These are phyloP conservation scores for Physella acuta DNA, from an alignment of 1,140 invertebrate species.

Conservation along the genomic window DNA sequence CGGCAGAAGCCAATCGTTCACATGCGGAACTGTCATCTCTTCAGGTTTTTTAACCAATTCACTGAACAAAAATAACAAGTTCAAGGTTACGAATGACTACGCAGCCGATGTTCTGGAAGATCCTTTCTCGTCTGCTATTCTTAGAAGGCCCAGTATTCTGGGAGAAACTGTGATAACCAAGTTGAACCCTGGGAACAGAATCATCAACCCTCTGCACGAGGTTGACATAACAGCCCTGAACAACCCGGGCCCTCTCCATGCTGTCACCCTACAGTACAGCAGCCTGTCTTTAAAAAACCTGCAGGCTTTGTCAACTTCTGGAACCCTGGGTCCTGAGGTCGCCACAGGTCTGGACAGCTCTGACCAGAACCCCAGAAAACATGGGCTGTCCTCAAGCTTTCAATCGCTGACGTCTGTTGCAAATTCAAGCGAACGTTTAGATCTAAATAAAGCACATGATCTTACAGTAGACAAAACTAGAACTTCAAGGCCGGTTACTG, in stretches of 20 bases:
- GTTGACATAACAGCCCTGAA: conserved; percentile 13
- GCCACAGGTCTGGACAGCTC: no score
- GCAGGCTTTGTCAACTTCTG: no score
- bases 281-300: neutral
- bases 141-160: conserved; percentile 21
- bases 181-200: neutral
- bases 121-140: neutral
- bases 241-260: conserved; percentile 19
- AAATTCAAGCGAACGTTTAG: no score
- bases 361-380: no score
- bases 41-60: neutral
- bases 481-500: no score
- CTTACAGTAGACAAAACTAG: no score
- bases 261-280: conserved; percentile 22
- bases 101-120: no score
- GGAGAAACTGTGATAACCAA: conserved; percentile 17
- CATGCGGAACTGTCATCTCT: neutral
- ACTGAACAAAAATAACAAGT: neutral
- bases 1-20: neutral
- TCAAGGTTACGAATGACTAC: no score
- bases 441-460: no score
- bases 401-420: no score
- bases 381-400: no score
- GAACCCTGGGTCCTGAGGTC: no score
- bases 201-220: conserved; percentile 14